These are phyloP conservation scores for Noctilio leporinus DNA, from an alignment of 2,113 vertebrate genomes.

Conservation along the genomic window DNA sequence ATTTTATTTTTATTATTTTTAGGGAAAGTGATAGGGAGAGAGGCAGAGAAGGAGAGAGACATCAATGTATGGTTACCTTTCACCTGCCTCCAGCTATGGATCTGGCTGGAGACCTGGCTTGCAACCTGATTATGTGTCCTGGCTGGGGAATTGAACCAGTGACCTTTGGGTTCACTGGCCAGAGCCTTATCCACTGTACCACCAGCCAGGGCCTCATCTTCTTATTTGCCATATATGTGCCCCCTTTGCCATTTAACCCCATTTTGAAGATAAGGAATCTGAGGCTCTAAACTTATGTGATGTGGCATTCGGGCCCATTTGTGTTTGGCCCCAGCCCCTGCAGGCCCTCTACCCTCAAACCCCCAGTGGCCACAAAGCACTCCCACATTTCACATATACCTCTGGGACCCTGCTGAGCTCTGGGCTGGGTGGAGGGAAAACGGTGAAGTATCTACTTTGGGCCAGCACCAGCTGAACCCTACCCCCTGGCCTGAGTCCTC, in stretches of 20 bases:
- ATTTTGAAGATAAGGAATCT: neutral
- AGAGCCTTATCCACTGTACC: no score
- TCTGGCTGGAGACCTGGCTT: no score
- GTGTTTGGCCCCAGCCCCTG: neutral
- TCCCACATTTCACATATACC: neutral
- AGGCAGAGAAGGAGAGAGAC: no score
- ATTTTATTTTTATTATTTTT: no score
- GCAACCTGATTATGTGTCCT: no score
- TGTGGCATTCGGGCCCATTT: neutral
- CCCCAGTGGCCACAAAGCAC: neutral
- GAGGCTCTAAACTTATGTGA: neutral
- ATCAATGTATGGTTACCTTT: no score
- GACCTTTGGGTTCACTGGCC: no score
- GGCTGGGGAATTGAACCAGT: no score
- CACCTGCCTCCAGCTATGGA: no score
- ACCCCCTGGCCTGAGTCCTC: neutral
- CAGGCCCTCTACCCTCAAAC: neutral
- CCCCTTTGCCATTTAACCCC: neutral
- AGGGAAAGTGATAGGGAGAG: no score
- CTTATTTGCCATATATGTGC: neutral
- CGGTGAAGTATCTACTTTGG: accelerated
- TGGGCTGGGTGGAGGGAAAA: neutral
- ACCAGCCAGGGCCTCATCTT: no score
- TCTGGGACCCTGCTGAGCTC: neutral
- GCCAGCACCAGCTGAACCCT: neutral